These are phyloP conservation scores for Sycophila sp. DNA, from an alignment of 1,140 invertebrate species.

Conservation along the genomic window DNA sequence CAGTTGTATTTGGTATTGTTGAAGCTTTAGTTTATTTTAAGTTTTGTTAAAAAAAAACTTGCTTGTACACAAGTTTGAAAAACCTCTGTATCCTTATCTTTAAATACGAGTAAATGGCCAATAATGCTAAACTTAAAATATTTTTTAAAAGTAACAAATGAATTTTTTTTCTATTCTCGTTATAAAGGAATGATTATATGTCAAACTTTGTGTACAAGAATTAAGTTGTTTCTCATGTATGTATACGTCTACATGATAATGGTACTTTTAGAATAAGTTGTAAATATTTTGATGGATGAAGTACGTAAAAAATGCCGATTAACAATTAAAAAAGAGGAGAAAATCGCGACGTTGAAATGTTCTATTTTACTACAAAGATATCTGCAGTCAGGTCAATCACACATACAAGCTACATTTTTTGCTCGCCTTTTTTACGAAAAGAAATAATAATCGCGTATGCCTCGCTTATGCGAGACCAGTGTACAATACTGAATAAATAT, in stretches of 20 bases:
- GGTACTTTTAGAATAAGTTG: conserved; percentile 23
- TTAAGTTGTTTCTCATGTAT: conserved; percentile 13
- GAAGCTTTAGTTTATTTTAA: conserved; percentile 35
- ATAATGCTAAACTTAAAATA: too few species aligned
- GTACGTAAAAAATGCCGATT: background rate
- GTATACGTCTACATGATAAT: conserved; percentile 3
- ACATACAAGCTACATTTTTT: conserved; percentile 21
- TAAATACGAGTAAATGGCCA: too few species aligned
- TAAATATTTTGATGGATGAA: conserved; percentile 29
- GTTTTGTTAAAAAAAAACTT: conserved; percentile 30
- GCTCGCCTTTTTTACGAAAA: conserved; percentile 18
- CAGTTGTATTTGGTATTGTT: conserved; percentile 35
- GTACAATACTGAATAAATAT: conserved; percentile 39
- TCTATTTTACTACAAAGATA: conserved; percentile 35
- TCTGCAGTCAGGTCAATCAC: conserved; percentile 28
- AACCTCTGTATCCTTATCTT: too few species aligned
- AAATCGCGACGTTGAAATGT: background rate
- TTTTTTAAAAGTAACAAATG: too few species aligned
- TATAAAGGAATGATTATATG: too few species aligned
- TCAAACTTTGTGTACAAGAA: conserved; percentile 12
- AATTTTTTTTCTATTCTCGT: conserved; percentile 5
- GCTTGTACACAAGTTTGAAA: conserved; percentile 17
- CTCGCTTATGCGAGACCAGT: background rate
- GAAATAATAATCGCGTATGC: conserved; percentile 2
- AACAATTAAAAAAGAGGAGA: conserved; percentile 1